These are phyloP conservation scores for Actinia tenebrosa DNA, from an alignment of 64 coral and sea anemone species.

Conservation along the genomic window DNA sequence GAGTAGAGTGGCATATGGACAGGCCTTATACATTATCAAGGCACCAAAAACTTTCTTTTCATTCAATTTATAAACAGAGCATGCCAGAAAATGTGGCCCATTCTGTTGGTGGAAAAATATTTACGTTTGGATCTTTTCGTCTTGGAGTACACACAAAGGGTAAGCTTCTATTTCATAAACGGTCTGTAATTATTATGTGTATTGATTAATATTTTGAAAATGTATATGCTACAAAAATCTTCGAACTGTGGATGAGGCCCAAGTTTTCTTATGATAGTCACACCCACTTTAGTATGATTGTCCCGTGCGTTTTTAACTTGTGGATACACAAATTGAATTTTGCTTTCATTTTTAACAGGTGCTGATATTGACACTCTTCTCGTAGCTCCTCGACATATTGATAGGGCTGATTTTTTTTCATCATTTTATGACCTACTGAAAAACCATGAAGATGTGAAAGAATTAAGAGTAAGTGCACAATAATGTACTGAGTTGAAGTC, in stretches of 20 bases:
- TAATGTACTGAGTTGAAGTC: background rate
- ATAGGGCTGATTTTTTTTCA: slow-evolving; percentile 81
- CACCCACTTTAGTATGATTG: too few species aligned
- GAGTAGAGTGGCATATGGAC: too few species aligned
- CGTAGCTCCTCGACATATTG: slow-evolving; percentile 86
- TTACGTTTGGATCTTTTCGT: slow-evolving; percentile 96
- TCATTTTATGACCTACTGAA: slow-evolving; percentile 94
- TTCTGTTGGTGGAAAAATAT: slow-evolving; percentile 95
- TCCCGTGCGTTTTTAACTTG: too few species aligned
- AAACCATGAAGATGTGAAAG: slow-evolving; percentile 88
- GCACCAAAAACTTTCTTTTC: too few species aligned
- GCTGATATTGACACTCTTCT: slow-evolving; percentile 92
- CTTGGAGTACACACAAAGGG: slow-evolving; percentile 97
- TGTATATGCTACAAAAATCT: too few species aligned
- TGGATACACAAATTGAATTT: background rate
- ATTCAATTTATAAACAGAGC: slow-evolving; percentile 34
- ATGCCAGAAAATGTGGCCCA: slow-evolving; percentile 81
- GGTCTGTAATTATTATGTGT: too few species aligned
- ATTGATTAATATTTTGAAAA: too few species aligned
- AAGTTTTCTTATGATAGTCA: too few species aligned
- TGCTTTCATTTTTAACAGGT: slow-evolving; percentile 36
- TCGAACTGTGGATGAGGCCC: too few species aligned
- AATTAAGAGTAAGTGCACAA: slow-evolving; percentile 54
- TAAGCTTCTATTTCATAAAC: background rate
- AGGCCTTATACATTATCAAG: too few species aligned